Evolutionary conservation across 2,113 vertebrate genomes (phyloP).

Genomic region (Clupea harengus): DNA sequence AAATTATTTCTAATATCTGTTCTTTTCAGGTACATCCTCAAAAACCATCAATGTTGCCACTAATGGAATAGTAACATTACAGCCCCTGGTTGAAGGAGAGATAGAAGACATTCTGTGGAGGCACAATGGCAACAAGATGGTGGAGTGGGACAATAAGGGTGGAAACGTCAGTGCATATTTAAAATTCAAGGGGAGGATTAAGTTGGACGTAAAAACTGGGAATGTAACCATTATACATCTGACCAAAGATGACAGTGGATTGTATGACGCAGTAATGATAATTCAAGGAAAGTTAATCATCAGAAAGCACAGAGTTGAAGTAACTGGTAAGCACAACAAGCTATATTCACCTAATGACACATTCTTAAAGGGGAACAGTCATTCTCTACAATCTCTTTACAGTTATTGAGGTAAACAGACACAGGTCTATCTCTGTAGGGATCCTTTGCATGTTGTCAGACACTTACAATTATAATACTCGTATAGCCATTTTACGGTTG

Average conservation of each 20-base stretch:
- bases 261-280: neutral
- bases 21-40: neutral
- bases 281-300: neutral
- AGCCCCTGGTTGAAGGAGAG: neutral
- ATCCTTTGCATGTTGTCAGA: no score
- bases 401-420: no score
- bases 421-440: no score
- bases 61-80: conserved; percentile 20
- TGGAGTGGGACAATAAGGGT: neutral
- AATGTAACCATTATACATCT: conserved; percentile 21
- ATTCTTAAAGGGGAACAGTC: neutral
- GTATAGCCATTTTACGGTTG: no score
- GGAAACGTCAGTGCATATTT: neutral
- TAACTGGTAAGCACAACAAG: conserved; percentile 15
- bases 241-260: neutral
- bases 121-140: conserved; percentile 17
- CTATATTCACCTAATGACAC: neutral
- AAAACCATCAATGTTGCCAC: neutral
- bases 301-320: neutral
- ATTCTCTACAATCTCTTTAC: no score
- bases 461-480: no score
- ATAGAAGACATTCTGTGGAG: conserved; percentile 24
- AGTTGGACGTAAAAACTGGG: conserved; percentile 1
- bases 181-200: neutral
- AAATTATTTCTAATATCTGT: neutral